Evolutionary conservation across 2,888 invertebrate species (phyloP).

Genomic region (Therioaphis trifolii): DNA sequence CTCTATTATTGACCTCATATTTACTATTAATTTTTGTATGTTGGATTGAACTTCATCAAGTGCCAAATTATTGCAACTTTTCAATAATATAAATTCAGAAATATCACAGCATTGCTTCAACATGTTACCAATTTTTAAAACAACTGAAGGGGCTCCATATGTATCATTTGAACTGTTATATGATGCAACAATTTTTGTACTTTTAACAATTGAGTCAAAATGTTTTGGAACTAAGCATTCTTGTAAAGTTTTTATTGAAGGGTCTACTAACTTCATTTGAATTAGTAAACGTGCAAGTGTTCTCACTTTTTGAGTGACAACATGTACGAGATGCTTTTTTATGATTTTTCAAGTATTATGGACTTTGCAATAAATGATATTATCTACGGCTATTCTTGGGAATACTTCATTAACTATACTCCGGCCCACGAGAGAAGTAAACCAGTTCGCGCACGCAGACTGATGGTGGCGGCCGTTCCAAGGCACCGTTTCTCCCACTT

Average conservation of each 20-base stretch:
- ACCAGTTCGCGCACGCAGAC: no score
- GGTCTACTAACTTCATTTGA: not conserved
- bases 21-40: not conserved
- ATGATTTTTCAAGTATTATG: not conserved
- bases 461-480: no score
- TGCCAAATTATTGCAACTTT: not conserved
- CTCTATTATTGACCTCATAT: not conserved
- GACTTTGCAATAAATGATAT: conserved; percentile 5
- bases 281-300: conserved; percentile 3
- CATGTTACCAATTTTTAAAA: conserved; percentile 10
- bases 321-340: not conserved
- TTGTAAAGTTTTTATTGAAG: not conserved
- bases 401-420: no score
- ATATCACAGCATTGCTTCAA: conserved; percentile 25
- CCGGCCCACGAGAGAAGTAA: no score
- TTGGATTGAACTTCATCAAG: not conserved
- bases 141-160: not conserved
- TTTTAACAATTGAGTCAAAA: not conserved
- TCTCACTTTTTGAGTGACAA: not conserved
- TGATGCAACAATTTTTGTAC: not conserved
- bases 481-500: no score
- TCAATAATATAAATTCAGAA: not conserved
- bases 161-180: not conserved
- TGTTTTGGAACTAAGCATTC: not conserved
- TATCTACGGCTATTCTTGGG: no score